Base-by-base conservation (phyloP, 2,113 vertebrate species). In the Hylia prasina region DNA sequence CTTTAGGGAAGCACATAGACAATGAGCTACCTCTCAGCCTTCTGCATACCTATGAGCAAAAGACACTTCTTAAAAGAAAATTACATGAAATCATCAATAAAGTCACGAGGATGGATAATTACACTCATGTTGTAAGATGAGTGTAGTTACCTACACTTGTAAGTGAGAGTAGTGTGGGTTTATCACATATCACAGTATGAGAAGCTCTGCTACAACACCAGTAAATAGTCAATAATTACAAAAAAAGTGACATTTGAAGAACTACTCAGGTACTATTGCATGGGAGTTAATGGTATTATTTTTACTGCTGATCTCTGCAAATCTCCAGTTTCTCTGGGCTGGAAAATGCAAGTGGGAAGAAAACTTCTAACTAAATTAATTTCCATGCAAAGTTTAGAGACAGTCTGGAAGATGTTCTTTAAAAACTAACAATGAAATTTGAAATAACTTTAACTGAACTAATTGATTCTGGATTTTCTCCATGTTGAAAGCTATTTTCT, bases 391-490 rank as follows among this genome's bases (percentile, higher is more conserved):
- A 95, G 70, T 95, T 95, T 85, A 30, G 33, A 82, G 90, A 84
- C 53, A 91, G 95, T 64, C 69, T 93, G 94, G 88, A 93, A 96
- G 84, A 93, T 70, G 42, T 93, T 83, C 56, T 90, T 80, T 94
- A 81, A 94, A 96, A 97, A 69, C 79, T 78, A 96, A 92, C 96
- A 97, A 97, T 93, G 96, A 97, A 92, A 97, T 95, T 82, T 95
- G 84, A 97, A 97, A 95, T 86, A 96, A 93, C 82, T 97, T 93
- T 66, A 93, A 98, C 93, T 85, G 94, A 98, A 97, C 95, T 96
- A 98, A 98, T 96, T 97, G 93, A 98, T 97, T 98, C 96, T 95
- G 76, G 92, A 90, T 91, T 95, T 94, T 96, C 69, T 84, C 93
- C 84, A 97, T 4, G 13, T 93, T 96, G 87, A 92, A 97, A 97